Percentiles rank a stretch among this genome's conserved stretches.
Conservation (phyloP, 2,113 vertebrate species). For the Clarias gariepinus region DNA sequence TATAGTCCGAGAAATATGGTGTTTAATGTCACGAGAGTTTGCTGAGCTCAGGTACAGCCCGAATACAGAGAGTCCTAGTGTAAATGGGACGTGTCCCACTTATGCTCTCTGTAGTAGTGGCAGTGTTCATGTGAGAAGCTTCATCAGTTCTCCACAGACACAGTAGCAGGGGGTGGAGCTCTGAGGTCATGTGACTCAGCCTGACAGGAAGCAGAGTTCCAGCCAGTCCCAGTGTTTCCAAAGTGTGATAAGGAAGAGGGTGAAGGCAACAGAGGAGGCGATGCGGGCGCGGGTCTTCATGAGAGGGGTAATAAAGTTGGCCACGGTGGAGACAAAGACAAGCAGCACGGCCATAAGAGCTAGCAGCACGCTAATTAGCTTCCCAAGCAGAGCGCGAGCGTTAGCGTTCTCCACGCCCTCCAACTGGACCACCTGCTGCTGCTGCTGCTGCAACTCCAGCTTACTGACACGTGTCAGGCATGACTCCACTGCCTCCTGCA, state of each 20-base stretch:
- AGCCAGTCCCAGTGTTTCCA: slow-evolving; percentile 98
- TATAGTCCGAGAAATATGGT: not conserved
- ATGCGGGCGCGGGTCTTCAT: slow-evolving; percentile 94
- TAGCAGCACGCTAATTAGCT: slow-evolving; percentile 98
- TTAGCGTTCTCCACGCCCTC: slow-evolving; percentile 98
- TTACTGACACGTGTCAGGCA: slow-evolving; percentile 94
- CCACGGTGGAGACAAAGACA: slow-evolving; percentile 96
- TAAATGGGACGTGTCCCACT: slow-evolving; percentile 5
- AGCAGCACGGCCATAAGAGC: slow-evolving; percentile 97
- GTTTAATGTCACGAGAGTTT: not conserved
- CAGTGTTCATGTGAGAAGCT: slow-evolving; percentile 2
- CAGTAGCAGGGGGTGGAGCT: not conserved
- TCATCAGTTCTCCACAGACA: slow-evolving; percentile 1
- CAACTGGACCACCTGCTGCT: slow-evolving; percentile 90
- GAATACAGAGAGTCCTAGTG: not conserved
- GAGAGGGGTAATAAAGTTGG: slow-evolving; percentile 97
- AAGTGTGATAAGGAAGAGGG: slow-evolving; percentile 84
- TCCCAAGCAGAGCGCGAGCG: slow-evolving; percentile 91
- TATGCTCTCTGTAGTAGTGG: slow-evolving; percentile 2
- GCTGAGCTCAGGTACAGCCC: not conserved
- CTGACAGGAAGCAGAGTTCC: slow-evolving; percentile 84
- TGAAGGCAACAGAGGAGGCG: slow-evolving; percentile 83
- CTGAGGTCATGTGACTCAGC: slow-evolving; percentile 70
- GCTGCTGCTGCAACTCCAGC: slow-evolving; percentile 92
- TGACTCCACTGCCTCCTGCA: slow-evolving; percentile 90